A percentile compares a stretch with the other conserved stretches of the same genome.
These are phyloP conservation scores for Otolemur crassicaudatus DNA, from an alignment of 2,797 vertebrate genomes.

Conservation along the genomic window DNA sequence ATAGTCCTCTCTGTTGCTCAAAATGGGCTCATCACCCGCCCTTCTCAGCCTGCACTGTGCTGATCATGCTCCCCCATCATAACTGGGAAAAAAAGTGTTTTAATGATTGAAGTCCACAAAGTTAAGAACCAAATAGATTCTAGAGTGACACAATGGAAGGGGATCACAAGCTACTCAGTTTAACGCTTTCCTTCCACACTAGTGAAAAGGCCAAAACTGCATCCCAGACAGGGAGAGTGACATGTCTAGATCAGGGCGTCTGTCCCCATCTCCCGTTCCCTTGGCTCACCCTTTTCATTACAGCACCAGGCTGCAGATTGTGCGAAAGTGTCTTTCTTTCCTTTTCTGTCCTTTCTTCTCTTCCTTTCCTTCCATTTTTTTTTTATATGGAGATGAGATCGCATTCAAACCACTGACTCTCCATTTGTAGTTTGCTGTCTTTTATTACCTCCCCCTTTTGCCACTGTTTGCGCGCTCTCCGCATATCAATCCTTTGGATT, in stretches of 20 bases:
- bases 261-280: no score
- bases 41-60: neutral
- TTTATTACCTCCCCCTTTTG: neutral
- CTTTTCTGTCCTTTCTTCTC: no score
- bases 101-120: neutral
- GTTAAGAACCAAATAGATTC: neutral
- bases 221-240: neutral
- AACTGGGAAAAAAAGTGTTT: neutral
- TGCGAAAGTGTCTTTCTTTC: neutral
- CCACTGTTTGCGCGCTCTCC: neutral
- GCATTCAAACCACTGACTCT: neutral
- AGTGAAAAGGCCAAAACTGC: neutral
- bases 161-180: neutral
- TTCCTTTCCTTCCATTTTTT: neutral
- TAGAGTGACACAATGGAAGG: neutral
- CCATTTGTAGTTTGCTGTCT: neutral
- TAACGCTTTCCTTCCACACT: neutral
- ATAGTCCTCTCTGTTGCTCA: neutral
- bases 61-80: neutral
- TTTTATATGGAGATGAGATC: neutral
- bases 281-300: neutral
- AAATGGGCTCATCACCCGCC: neutral
- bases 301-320: neutral
- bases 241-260: neutral
- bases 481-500: neutral